Evolutionary conservation across 2,888 invertebrate species (phyloP).

Genomic region (Drosophila leonis): DNA sequence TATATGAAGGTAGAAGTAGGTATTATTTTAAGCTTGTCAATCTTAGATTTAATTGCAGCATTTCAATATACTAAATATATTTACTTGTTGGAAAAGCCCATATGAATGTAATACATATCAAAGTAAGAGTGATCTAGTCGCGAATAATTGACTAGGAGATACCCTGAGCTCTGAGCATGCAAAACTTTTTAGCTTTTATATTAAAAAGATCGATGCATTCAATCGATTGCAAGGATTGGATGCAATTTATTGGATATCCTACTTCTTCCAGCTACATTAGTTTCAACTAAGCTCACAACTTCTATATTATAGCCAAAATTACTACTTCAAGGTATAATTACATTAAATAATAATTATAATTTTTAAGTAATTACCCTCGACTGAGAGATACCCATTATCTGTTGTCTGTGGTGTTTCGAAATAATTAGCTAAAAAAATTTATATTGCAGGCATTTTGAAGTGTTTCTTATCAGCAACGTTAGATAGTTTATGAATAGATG

Average conservation of each 20-base stretch:
- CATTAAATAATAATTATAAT: neutral
- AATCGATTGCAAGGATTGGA: neutral
- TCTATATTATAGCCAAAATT: neutral
- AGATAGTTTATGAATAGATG: neutral
- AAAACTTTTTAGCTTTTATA: too few relatives aligned
- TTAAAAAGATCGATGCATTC: too few relatives aligned
- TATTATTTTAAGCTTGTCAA: neutral
- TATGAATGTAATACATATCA: neutral
- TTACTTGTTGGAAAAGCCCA: neutral
- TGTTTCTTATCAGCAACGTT: neutral
- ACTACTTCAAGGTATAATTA: neutral
- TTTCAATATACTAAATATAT: neutral
- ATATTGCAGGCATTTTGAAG: neutral
- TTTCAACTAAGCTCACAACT: neutral
- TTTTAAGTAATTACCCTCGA: neutral
- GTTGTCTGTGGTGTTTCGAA: neutral
- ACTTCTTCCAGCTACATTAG: neutral
- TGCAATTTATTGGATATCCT: neutral
- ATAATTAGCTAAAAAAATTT: neutral
- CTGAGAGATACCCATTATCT: neutral
- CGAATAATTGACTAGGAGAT: neutral
- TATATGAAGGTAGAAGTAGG: neutral
- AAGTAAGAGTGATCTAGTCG: neutral
- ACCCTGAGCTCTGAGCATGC: neutral
- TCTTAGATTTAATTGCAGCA: neutral